Evolutionary conservation across 1,140 invertebrate species (phyloP), one percentile per base, ranked within the genome.

Genomic region (Tachypleus tridentatus): DNA sequence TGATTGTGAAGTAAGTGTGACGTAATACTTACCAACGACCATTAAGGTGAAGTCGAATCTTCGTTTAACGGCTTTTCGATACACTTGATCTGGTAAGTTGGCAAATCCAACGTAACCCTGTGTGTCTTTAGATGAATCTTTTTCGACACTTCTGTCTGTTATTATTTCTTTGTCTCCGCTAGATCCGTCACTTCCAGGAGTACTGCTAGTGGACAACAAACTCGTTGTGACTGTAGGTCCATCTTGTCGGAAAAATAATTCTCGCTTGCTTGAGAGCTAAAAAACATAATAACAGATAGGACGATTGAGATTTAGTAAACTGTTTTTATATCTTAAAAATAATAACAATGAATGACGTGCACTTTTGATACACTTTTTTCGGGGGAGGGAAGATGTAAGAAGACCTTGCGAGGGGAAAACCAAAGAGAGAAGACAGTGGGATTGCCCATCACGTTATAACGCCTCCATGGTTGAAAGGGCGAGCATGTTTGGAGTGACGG

Each of bases 21-120:
- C 29, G 29, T 29, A 29, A 29, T 29, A 84, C 88, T 83, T 74
- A 92, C 97, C 97, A 67, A 99, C 97, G 70, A 99, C 95, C 97
- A 99, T 98, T 11, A 99, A 81, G 4, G 95, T 98, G 78, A 99
- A 99, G 74, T 99, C 96, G 75, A 99, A 99, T 60, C 97, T 97
- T 76, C 91, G 91, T 78, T 99, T 99, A n/a, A 99, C 95, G 54
- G 97, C 93, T 80, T 98, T 97, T 58, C 97, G 84, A 78, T 98
- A 97, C 5, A 98, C 94, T 80, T 99, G 97, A 80, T 98, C 98
- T 49, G 97, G 97, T 67, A 99, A 81, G 81, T 97, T 98, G 61
- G 93, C 91, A 70, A 78, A 69, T 4, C 65, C 68, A 51, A 69
- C 65, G 51, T 64, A 69, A 29, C 63, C 63, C 10, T 66, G 62